phyloP scores from a whole-genome alignment of 2,113 vertebrate genomes.

The Cyanoramphus novaezelandiae region DNA sequence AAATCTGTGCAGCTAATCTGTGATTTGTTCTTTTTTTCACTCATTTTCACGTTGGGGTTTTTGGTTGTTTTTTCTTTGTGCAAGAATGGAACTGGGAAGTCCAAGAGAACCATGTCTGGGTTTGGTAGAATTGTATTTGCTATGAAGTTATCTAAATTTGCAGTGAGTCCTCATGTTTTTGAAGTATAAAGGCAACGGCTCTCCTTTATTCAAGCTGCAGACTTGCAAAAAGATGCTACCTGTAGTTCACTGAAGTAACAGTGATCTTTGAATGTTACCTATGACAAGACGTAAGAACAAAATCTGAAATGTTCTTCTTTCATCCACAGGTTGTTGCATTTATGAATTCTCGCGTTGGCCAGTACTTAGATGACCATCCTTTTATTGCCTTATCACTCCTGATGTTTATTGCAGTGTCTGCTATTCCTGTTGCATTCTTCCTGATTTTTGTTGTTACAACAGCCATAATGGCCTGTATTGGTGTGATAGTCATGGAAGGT shows the following conservation, averaged over 20 bases:
- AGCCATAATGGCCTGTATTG: conserved; percentile 73
- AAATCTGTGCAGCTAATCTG: neutral
- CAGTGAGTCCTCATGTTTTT: neutral
- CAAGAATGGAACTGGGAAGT: neutral
- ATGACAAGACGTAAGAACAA: neutral
- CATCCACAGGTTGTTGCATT: conserved; percentile 78
- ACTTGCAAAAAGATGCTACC: neutral
- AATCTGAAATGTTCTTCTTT: neutral
- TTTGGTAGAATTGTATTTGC: neutral
- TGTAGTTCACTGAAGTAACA: neutral
- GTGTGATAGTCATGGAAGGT: conserved; percentile 88
- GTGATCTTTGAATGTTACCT: neutral
- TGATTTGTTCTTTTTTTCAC: neutral
- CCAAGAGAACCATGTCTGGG: neutral
- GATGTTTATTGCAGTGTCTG: conserved; percentile 78
- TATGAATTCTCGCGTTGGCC: conserved; percentile 80
- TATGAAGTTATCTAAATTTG: neutral
- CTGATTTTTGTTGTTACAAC: conserved; percentile 80
- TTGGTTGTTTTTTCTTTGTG: neutral
- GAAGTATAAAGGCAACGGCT: neutral
- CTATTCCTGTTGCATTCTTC: conserved; percentile 84
- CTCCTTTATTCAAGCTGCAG: neutral
- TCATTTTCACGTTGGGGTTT: neutral
- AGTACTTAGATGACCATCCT: conserved; percentile 83
- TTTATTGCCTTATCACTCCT: conserved; percentile 79